Evolutionary conservation across 2,888 invertebrate species (phyloP).

Genomic region (Chrysotoxum bicinctum): DNA sequence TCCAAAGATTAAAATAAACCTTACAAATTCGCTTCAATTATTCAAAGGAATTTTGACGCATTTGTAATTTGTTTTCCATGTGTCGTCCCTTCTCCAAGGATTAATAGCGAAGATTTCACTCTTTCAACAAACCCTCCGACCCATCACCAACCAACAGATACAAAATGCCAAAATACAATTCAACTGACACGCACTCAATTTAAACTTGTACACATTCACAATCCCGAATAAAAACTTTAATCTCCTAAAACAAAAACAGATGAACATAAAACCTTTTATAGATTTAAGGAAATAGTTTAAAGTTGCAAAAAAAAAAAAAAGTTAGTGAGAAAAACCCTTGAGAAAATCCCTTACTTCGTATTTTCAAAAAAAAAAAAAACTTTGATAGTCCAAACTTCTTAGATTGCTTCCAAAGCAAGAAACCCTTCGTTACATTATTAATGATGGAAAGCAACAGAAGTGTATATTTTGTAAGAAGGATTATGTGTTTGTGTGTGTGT

Average conservation of each 20-base stretch:
- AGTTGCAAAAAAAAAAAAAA: not conserved
- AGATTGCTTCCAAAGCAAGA: conserved; percentile 25
- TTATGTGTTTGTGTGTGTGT: not conserved
- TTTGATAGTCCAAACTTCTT: conserved; percentile 29
- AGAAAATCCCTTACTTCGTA: conserved; percentile 26
- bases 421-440: conserved; percentile 54
- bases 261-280: conserved; percentile 6
- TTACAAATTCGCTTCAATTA: not conserved
- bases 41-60: not conserved
- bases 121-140: not conserved
- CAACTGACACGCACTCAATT: conserved; percentile 47
- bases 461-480: conserved; percentile 15
- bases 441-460: conserved; percentile 38
- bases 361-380: not conserved
- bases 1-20: not conserved
- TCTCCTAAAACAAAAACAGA: conserved; percentile 29
- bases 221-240: conserved; percentile 17
- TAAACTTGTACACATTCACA: not conserved
- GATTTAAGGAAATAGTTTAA: conserved; percentile 26
- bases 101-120: conserved; percentile 8
- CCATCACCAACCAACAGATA: not conserved
- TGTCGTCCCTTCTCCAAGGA: not conserved
- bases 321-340: not conserved
- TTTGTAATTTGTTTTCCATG: not conserved
- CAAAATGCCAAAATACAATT: conserved; percentile 31